Base-by-base conservation (phyloP, 2,888 invertebrate species). In the Amphipyra berbera region DNA sequence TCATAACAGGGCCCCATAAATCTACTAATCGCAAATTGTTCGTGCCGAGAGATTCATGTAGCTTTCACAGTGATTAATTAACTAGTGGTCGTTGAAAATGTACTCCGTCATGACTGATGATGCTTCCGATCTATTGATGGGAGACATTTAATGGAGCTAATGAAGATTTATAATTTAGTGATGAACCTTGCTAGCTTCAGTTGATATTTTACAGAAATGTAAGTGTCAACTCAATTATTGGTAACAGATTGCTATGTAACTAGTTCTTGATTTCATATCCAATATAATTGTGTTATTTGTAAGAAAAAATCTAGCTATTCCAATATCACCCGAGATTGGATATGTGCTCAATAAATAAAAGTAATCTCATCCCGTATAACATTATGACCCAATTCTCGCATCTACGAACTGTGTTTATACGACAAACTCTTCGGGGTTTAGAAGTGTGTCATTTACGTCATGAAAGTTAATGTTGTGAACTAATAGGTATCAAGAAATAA, bases 11-110 rank as follows among this genome's bases (percentile, higher is more conserved):
- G 41, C 37, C 52, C 48, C 33, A 74, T 77, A 74, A 77, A 77
- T 77, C 72, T 62, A 55, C n/a, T 68, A 64, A 68, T 66, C 49
- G 55, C 59, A 59, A 71, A 65, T 70, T 66, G 61, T 62, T 59
- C 62, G 71, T 61, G 73, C 41, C 50, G n/a, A 37, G 38, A 77
- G 63, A 67, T 71, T 71, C 68, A 74, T 68, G 74, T 50, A 45
- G 75, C 78, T 77, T 77, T 75, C 59, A 74, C 53, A 55, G 52
- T 78, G 62, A 76, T 78, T 78, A 75, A 75, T 77, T 71, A 75
- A 49, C 65, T 44, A 44, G 49, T 47, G 49, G 40, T 58, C 49
- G 58, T 62, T 61, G 49, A 61, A 62, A 65, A 76, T 60, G 44
- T 61, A 55, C 53, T 44, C 44, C 41, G 49, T 27, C 57, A 61